phyloP scores from a whole-genome alignment of 2,888 invertebrate species.

The Dolichomitus sp. region DNA sequence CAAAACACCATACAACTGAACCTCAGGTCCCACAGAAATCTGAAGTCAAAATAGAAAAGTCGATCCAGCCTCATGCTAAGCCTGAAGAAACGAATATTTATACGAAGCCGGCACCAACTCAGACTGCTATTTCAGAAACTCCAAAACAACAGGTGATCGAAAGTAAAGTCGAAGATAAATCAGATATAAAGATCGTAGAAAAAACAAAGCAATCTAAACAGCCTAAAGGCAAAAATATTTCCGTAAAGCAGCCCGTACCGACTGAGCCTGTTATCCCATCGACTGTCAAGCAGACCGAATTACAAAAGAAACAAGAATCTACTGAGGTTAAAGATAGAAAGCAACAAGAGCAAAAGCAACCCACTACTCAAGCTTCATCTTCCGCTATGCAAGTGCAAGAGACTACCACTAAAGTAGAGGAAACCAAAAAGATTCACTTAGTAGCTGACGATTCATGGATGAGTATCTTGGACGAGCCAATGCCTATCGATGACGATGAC shows the following conservation, averaged over 20 bases:
- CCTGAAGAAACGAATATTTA: background rate
- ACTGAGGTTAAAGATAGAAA: conserved; percentile 8
- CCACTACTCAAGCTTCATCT: background rate
- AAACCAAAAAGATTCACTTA: conserved; percentile 65
- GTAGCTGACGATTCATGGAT: conserved; percentile 77
- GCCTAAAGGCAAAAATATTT: conserved; percentile 1
- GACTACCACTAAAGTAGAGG: conserved; percentile 28
- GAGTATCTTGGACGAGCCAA: conserved; percentile 78
- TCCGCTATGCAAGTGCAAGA: conserved; percentile 3
- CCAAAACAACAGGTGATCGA: conserved; percentile 4
- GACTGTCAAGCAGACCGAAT: background rate
- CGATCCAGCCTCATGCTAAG: background rate
- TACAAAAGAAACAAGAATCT: conserved; percentile 15
- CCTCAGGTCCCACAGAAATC: background rate
- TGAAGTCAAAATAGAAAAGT: conserved; percentile 5
- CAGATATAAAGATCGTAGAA: conserved; percentile 22
- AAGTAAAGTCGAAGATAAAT: conserved; percentile 2
- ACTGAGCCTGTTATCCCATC: background rate
- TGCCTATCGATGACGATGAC: conserved; percentile 77
- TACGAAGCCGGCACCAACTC: background rate
- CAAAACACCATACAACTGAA: background rate
- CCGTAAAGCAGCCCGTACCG: background rate
- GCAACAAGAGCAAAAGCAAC: conserved; percentile 25
- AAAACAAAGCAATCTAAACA: background rate
- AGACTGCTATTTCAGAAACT: background rate